Evolutionary conservation across 2,888 invertebrate genomes (phyloP), one percentile per base, ranked within the genome.

Genomic region (Shargacucullia verbasci): DNA sequence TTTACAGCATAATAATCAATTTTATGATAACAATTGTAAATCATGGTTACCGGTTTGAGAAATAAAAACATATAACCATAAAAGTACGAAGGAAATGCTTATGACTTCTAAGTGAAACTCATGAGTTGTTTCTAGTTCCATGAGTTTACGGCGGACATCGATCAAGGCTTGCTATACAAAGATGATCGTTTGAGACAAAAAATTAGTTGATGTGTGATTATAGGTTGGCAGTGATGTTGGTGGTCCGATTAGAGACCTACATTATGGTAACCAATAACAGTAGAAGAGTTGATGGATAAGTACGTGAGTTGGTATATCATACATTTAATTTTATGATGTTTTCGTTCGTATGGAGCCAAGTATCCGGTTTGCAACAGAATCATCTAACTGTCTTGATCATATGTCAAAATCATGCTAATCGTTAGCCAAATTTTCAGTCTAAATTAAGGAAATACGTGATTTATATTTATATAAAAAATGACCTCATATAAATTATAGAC

Each of bases 1-100:
- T 57, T 57, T 73, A 78, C 66, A 61, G 55, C 61, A 55, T 60
- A 50, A 68, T 78, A 76, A 78, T 79, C 59, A 71, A 74, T 68
- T 80, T 77, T 72, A 79, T 50, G 65, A 78, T 58, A 67, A 46
- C 54, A 27, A 54, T 70, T 29, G 52, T 77, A 65, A 71, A 73
- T 72, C 65, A 70, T 58, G 44, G 70, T 70, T 69, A 72, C 70
- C 52, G 64, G 56, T 59, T 14, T 25, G 44, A 35, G 20, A 20
- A 20, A 20, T 20, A 20, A n/a, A n/a, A n/a, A 4, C 20, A 3
- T 4, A 47, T n/a, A 25, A 7, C 35, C 15, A 14, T 53, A 49
- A 50, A 52, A 29, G 7, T 33, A 39, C 14, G 37, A 38, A 48
- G 46, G 50, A 29, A 50, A 47, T 50, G 14, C 38, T 29, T 29